phyloP scores from a whole-genome alignment of 2,888 invertebrate species.

The Standfussiana lucernea region DNA sequence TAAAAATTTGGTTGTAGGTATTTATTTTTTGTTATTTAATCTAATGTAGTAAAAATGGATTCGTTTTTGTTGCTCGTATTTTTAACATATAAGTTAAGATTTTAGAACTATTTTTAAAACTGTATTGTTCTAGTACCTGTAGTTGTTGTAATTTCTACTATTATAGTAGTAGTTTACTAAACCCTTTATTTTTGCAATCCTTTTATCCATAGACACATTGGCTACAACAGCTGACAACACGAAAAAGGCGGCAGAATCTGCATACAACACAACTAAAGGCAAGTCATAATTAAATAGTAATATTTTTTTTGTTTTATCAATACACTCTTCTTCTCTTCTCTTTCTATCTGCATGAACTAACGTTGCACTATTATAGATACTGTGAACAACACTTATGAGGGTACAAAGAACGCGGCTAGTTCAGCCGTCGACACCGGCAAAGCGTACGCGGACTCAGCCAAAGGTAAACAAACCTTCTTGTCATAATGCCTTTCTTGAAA shows the following conservation, averaged over 20 bases:
- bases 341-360: conserved; percentile 57
- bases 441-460: conserved; percentile 71
- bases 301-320: neutral
- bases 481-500: conserved; percentile 51
- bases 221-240: conserved; percentile 85
- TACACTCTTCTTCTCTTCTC: conserved; percentile 30
- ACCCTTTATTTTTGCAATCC: conserved; percentile 39
- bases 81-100: neutral
- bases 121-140: neutral
- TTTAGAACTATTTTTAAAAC: neutral
- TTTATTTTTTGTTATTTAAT: neutral
- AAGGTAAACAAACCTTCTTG: conserved; percentile 75
- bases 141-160: conserved; percentile 7
- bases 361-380: conserved; percentile 74
- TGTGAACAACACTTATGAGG: conserved; percentile 70
- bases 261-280: conserved; percentile 87
- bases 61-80: neutral
- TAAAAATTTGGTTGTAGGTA: neutral
- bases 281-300: conserved; percentile 51
- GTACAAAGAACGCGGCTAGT: conserved; percentile 71
- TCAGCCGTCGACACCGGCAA: conserved; percentile 76
- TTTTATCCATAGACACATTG: conserved; percentile 81
- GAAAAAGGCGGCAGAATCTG: conserved; percentile 87
- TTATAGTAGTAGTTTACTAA: conserved; percentile 41
- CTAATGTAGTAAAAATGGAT: neutral